These are phyloP conservation scores for Cossypha heuglini DNA, from an alignment of 2,797 vertebrate species.

Conservation along the genomic window DNA sequence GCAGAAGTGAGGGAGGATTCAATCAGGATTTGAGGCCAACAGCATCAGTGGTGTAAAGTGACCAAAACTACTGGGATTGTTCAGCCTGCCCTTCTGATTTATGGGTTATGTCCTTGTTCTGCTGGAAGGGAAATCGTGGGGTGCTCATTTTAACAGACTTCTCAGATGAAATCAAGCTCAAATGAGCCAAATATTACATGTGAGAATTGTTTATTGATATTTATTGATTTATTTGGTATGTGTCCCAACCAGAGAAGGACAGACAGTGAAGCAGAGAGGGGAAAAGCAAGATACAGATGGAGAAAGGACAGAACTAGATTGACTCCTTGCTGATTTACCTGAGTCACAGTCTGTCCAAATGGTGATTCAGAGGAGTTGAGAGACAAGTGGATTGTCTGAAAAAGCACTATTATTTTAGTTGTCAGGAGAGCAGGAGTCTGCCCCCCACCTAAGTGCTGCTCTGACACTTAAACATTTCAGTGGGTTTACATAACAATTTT, in stretches of 20 bases:
- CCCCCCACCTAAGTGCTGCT: neutral
- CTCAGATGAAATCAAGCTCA: neutral
- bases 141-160: neutral
- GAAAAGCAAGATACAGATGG: too few species aligned
- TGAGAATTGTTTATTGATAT: neutral
- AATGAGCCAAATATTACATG: fast-evolving
- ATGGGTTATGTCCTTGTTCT: neutral
- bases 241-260: too few species aligned
- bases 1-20: neutral
- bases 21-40: neutral
- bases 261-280: too few species aligned
- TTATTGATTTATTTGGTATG: too few species aligned
- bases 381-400: neutral
- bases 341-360: neutral
- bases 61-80: neutral
- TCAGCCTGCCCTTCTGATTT: neutral
- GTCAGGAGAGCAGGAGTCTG: too few species aligned
- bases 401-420: fast-evolving
- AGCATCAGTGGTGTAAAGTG: neutral
- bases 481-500: neutral
- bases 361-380: neutral
- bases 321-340: neutral
- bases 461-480: neutral
- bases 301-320: fast-evolving
- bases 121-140: fast-evolving